Base-by-base conservation (phyloP, 2,797 vertebrate genomes). In the Brachymystax lenok region DNA sequence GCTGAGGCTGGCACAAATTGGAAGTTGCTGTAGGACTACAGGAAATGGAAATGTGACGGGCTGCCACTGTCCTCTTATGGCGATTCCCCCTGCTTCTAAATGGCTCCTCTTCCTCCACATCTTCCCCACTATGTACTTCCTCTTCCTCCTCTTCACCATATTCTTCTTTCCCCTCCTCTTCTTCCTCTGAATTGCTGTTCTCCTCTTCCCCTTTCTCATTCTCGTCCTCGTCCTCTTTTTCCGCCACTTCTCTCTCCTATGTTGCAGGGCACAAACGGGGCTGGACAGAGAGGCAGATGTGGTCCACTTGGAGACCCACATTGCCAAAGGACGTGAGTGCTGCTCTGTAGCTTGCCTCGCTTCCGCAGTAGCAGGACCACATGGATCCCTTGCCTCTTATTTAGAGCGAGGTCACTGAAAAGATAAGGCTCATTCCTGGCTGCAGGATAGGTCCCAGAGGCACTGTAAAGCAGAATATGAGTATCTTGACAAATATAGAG, bases 241-340 rank as follows among this genome's bases (percentile, higher is more conserved):
- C 80, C 77, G 78, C 66, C 50, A 33, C 40, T 75, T 71, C 72
- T 75, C 76, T 79, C 83, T 52, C 61, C 80, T 73, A 17, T 77
- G 68, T 75, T 74, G 19, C 90, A 99, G 98, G 98, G 96, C 98
- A 0, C 96, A 97, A 92, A 90, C 92, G 1, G 96, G 96, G 78
- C 90, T 99, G 94, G 98, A 99, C 93, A 98, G 96, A 92, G 97
- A 99, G 74, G 91, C 95, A 33, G 97, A 98, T 88, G 95, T 98
- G 78, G 96, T 99, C 79, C 98, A 99, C 92, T 96, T 99, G 89
- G 98, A 99, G 91, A 97, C 96, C 70, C 94, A 94, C 89, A 95
- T 95, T 6, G 87, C 95, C 35, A 96, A 97, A 69, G 96, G 97
- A 96, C 87, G 97, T 99, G 94, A 99, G 98, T 96, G 83, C 79